These are phyloP conservation scores for Imbricaverruca yamaguchii DNA, from an alignment of 2,888 invertebrate species.

Conservation along the genomic window DNA sequence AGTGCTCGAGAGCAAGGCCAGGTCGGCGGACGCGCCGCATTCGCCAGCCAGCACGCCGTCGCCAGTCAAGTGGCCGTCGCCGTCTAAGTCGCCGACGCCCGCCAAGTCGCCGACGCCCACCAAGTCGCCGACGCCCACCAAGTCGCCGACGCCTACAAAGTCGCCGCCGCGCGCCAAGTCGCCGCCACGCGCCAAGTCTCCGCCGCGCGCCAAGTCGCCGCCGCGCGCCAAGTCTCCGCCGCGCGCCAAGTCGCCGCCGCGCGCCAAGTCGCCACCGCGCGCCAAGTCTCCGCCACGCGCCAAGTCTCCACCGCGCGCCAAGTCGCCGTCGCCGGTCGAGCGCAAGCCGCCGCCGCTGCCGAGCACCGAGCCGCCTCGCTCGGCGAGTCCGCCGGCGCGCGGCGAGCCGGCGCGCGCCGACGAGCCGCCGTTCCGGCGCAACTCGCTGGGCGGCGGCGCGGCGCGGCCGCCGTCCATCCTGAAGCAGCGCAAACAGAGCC, in stretches of 20 bases:
- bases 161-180: slow-evolving; percentile 10
- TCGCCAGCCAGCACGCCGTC: background rate
- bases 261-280: background rate
- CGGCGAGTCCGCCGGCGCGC: background rate
- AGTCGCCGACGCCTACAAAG: slow-evolving; percentile 4
- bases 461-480: slow-evolving; percentile 40
- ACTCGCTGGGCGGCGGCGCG: slow-evolving; percentile 43
- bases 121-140: background rate
- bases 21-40: background rate
- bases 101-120: background rate
- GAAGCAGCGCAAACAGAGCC: slow-evolving; percentile 58
- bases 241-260: background rate
- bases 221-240: background rate
- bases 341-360: background rate
- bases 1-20: background rate
- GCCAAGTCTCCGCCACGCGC: background rate
- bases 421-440: slow-evolving; percentile 25
- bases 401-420: slow-evolving; percentile 11
- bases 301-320: slow-evolving; percentile 11
- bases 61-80: background rate
- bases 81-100: background rate
- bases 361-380: background rate
- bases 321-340: slow-evolving; percentile 5
- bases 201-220: background rate
- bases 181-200: background rate